Evolutionary conservation across 2,113 vertebrate genomes (phyloP), one percentile per base, ranked within the genome.

Genomic region (Barbus barbus): DNA sequence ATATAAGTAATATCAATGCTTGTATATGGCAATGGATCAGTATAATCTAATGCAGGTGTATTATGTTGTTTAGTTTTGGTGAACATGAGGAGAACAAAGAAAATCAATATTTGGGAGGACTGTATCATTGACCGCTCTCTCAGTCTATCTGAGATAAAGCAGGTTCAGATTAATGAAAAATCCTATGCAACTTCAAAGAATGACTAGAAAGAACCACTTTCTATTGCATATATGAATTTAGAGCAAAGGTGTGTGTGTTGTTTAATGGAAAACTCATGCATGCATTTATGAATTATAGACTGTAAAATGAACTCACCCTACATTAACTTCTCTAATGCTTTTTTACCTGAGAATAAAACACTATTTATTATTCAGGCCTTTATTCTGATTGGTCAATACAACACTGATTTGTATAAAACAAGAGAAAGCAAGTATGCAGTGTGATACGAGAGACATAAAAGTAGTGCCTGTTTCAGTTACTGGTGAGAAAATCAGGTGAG

Each of bases 41-140:
- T 24, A 28, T 8, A n/a, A n/a, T 69, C 13, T 46, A 51, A 28
- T 20, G 46, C 61, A 28, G 14, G 33, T 58, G 12, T 24, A 72
- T 6, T 61, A 28, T 65, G n/a, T 5, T 41, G n/a, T 65, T 80
- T 26, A 80, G 78, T 22, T 79, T 65, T 46, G 71, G 61, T 81
- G 67, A 75, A 41, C 60, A 18, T 46, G 82, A 84, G 75, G 81
- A 86, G 46, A 53, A 65, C 82, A 76, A 84, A 83, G 63, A 90
- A 89, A 91, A 92, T 92, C 91, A 82, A 93, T 92, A 89, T 33
- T 51, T 38, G 31, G 46, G 31, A 78, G n/a, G 33, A 28, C 58
- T 9, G 9, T 28, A 44, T 63, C 38, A 79, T 16, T 79, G 56
- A 79, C n/a, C 31, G 13, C 33, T 41, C 26, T 56, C 74, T n/a